Evolutionary conservation across 1,140 invertebrate species (phyloP).

Genomic region (Drosophila orena): DNA sequence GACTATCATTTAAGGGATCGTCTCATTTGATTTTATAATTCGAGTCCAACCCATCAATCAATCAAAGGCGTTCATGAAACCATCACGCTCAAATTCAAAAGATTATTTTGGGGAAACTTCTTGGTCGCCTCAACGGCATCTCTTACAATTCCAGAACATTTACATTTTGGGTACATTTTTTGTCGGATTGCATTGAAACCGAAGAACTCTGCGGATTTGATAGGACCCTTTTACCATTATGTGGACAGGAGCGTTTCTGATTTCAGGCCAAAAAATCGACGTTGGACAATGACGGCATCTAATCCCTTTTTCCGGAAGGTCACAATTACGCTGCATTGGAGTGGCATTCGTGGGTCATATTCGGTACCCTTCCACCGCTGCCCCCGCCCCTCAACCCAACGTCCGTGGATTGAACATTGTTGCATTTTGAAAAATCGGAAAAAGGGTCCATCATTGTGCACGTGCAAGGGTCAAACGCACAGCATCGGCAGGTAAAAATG

Average conservation of each 20-base stretch:
- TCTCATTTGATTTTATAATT: slow-evolving; percentile 47
- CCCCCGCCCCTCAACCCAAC: background rate
- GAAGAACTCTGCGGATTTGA: slow-evolving; percentile 34
- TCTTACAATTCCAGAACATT: slow-evolving; percentile 34
- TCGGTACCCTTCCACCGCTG: slow-evolving; percentile 28
- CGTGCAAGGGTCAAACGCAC: slow-evolving; percentile 68
- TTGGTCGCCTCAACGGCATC: background rate
- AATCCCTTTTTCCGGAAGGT: slow-evolving; percentile 76
- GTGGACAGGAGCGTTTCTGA: slow-evolving; percentile 32
- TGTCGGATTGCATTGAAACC: slow-evolving; percentile 22
- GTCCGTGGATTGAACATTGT: slow-evolving; percentile 57
- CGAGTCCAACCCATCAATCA: slow-evolving; percentile 31
- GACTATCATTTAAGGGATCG: slow-evolving; percentile 17
- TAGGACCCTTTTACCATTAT: slow-evolving; percentile 35
- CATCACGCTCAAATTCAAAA: slow-evolving; percentile 28
- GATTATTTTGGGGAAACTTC: slow-evolving; percentile 16
- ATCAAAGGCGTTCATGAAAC: slow-evolving; percentile 24
- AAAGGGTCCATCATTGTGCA: slow-evolving; percentile 60
- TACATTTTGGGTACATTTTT: slow-evolving; percentile 38
- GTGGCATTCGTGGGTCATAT: slow-evolving; percentile 47
- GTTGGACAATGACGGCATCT: slow-evolving; percentile 48
- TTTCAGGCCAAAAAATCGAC: slow-evolving; percentile 36
- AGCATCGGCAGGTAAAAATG: slow-evolving; percentile 59
- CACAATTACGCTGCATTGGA: slow-evolving; percentile 72
- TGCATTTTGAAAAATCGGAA: slow-evolving; percentile 46